Evolutionary conservation across 2,797 vertebrate species (phyloP).

Genomic region (Enteromius unitaeniatus): DNA sequence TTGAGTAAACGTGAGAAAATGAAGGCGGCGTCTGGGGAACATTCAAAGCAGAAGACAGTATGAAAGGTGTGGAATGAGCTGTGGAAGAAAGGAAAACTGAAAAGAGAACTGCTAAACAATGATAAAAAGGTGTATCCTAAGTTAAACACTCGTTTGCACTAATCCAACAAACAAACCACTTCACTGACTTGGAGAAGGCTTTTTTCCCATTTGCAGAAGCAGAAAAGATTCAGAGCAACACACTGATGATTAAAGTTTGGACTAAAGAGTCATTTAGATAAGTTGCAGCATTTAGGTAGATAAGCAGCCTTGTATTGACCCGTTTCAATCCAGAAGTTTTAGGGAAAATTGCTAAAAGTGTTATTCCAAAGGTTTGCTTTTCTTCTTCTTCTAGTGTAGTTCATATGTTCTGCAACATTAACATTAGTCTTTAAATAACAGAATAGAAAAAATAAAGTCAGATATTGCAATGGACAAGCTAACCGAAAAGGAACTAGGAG

Average conservation of each 20-base stretch:
- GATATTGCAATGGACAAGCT: background rate
- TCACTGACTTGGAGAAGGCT: background rate
- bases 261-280: slow-evolving; percentile 45
- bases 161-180: slow-evolving; percentile 38
- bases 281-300: slow-evolving; percentile 61
- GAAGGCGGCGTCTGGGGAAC: background rate
- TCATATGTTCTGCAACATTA: background rate
- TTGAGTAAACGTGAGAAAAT: slow-evolving; percentile 22
- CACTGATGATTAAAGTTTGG: background rate
- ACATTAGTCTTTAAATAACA: background rate
- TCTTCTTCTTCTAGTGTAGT: background rate
- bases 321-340: slow-evolving; percentile 29
- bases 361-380: background rate
- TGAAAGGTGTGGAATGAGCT: slow-evolving; percentile 3
- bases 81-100: background rate
- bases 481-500: background rate
- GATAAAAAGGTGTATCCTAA: slow-evolving; percentile 26
- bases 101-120: background rate
- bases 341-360: background rate
- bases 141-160: slow-evolving; percentile 15
- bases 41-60: background rate
- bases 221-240: slow-evolving; percentile 6
- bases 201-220: background rate
- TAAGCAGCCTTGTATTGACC: slow-evolving; percentile 53
- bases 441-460: background rate